Conservation (phyloP, 2,888 invertebrate species). For the Leptura quadrifasciata region DNA sequence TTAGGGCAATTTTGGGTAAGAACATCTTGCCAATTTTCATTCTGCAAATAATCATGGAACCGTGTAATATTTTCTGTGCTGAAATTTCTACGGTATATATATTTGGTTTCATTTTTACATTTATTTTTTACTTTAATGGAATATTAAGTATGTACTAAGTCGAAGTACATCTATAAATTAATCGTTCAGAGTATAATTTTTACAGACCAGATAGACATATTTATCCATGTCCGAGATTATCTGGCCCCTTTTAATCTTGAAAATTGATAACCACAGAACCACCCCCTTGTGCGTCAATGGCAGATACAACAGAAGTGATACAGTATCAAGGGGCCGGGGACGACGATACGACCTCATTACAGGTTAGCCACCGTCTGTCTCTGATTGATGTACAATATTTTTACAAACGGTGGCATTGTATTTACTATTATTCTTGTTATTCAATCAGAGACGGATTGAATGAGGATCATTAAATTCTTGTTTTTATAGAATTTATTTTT, state of each 20-base stretch:
- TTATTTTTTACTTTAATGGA: too few species aligned
- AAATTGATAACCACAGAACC: conserved; percentile 20
- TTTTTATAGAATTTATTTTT: too few species aligned
- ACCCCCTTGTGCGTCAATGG: conserved; percentile 36
- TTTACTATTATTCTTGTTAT: conserved; percentile 20
- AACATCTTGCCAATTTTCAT: too few species aligned
- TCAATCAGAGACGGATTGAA: too few species aligned
- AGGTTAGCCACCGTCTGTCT: conserved; percentile 64
- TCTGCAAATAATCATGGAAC: too few species aligned
- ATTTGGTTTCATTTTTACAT: too few species aligned
- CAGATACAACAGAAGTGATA: conserved; percentile 47
- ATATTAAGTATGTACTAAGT: too few species aligned
- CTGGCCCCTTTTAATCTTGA: neutral
- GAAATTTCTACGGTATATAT: too few species aligned
- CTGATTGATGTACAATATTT: conserved; percentile 40
- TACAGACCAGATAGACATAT: neutral
- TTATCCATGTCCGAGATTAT: neutral
- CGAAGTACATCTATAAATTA: too few species aligned
- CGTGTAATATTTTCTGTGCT: too few species aligned
- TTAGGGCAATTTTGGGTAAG: too few species aligned
- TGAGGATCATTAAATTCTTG: too few species aligned
- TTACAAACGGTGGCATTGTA: conserved; percentile 38
- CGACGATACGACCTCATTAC: conserved; percentile 63
- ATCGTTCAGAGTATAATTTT: neutral
- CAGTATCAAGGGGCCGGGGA: conserved; percentile 50